Base-by-base conservation (phyloP, 1,140 invertebrate species). In the Charaxes varanes region DNA sequence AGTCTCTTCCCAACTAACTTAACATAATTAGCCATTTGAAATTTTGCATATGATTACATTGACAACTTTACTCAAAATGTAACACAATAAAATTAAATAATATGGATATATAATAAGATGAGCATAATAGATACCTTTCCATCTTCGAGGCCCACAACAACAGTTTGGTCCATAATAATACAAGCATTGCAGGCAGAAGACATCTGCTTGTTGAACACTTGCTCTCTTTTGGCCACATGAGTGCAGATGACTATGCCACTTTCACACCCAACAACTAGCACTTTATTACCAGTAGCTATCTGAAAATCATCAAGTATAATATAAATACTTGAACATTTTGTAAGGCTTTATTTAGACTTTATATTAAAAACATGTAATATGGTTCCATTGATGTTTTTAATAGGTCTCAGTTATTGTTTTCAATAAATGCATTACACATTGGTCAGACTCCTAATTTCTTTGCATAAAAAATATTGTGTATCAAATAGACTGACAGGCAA, bases 211-310 rank as follows among this genome's bases (percentile, higher is more conserved):
- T 50, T 47, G 38, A 77, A 87, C 7, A 88, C 4, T 36, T 74
- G 72, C 55, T 86, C 67, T 47, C 88, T 79, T 46, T 73, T 86
- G n/a, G 84, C 84, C 2, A 92, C 67, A 48, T 87, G 86, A 34
- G 87, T 73, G 30, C 86, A 86, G 23, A 87, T 66, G n/a, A 91
- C 63, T 14, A 57, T 58, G 2, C 87, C 87, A 73, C 86, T 88
- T 78, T 93, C 91, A 82, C 87, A 89, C 1, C 88, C 91, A 10
- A 89, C 54, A 0, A 91, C 37, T 18, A 92, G 45, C 55, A 91
- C 37, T 62, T 92, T 92, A 34, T 89, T 87, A 44, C 85, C 79
- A 22, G 91, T 92, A n/a, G 81, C 86, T 34, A 91, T 54, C 85
- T 92, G 86, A 53, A 86, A 73, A 17, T 1, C n/a, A n/a, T 6